Evolutionary conservation across 1,140 invertebrate genomes (phyloP).

Genomic region (Hetaerina americana): DNA sequence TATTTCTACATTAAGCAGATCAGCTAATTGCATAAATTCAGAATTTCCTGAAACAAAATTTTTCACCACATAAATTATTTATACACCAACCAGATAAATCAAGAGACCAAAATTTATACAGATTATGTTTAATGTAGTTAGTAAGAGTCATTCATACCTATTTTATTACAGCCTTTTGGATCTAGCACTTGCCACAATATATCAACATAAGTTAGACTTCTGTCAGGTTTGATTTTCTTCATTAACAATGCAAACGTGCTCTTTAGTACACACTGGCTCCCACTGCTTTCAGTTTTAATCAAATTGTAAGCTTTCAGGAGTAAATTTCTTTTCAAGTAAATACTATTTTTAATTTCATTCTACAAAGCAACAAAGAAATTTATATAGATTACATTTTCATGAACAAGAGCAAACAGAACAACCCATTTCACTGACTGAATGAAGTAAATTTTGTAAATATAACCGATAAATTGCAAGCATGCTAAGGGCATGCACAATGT

Average conservation of each 20-base stretch:
- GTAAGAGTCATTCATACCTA: constrained; percentile 23
- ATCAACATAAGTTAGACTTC: constrained; percentile 27
- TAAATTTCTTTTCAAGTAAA: constrained; percentile 29
- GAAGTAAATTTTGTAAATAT: no score
- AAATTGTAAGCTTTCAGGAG: constrained; percentile 31
- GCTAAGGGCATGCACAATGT: no score
- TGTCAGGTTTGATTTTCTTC: constrained; percentile 23
- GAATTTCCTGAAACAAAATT: constrained; percentile 22
- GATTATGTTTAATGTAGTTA: no score
- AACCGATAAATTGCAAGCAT: no score
- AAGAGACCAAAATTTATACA: background rate
- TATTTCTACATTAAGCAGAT: constrained; percentile 33
- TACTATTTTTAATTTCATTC: constrained; percentile 33
- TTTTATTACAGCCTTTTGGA: constrained; percentile 22
- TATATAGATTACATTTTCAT: no score
- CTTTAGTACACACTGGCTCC: constrained; percentile 22
- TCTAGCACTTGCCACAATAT: constrained; percentile 33
- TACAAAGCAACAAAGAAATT: constrained; percentile 17
- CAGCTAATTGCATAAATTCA: constrained; percentile 33
- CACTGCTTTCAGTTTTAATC: constrained; percentile 21
- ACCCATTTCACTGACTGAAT: no score
- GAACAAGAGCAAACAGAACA: no score
- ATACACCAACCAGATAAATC: background rate
- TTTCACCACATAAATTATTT: constrained; percentile 13
- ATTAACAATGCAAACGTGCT: constrained; percentile 27